A percentile compares a stretch with the other conserved stretches of the same genome.
These are phyloP conservation scores for Timandra comae DNA, from an alignment of 2,888 invertebrate genomes.

Conservation along the genomic window DNA sequence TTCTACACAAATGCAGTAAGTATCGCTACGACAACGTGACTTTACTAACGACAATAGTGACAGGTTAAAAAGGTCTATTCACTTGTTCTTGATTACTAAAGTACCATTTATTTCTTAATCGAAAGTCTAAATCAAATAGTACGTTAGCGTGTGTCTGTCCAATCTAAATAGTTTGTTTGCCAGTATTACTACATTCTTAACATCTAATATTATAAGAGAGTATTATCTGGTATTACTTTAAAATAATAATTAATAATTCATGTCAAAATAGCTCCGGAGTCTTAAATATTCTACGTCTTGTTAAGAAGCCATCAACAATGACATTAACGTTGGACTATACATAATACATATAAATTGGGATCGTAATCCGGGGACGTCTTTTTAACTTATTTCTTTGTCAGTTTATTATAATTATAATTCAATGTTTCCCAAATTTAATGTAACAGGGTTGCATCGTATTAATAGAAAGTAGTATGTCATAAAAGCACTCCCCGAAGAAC, in stretches of 20 bases:
- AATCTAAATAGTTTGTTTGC: no score
- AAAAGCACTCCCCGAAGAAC: conserved; percentile 31
- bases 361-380: conserved; percentile 61
- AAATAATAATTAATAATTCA: conserved; percentile 53
- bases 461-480: conserved; percentile 27
- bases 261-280: conserved; percentile 64
- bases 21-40: no score
- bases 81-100: no score
- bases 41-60: no score
- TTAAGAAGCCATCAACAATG: conserved; percentile 58
- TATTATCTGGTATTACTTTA: no score
- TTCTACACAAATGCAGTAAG: conserved; percentile 92
- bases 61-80: no score
- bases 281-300: conserved; percentile 35
- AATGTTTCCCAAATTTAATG: not conserved
- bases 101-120: no score
- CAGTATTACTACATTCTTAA: no score
- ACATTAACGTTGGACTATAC: conserved; percentile 32
- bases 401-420: not conserved
- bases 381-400: conserved; percentile 40
- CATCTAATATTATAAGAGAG: no score
- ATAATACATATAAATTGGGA: conserved; percentile 63
- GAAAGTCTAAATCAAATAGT: no score
- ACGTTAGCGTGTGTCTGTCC: no score
- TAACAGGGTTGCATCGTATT: conserved; percentile 16